Evolutionary conservation across 2,113 vertebrate genomes (phyloP).

Genomic region (Ariopsis seemanni): DNA sequence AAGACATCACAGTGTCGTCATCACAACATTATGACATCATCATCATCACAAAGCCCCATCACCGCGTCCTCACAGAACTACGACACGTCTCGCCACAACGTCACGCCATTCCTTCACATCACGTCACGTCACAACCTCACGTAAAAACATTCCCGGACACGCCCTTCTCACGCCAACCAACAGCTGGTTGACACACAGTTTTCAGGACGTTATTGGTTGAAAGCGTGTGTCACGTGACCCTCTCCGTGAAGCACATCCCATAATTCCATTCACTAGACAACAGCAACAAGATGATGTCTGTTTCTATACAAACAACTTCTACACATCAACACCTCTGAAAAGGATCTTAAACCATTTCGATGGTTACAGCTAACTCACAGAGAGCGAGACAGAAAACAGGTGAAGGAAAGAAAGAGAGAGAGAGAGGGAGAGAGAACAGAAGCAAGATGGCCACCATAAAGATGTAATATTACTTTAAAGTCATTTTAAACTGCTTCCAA

Average conservation of each 20-base stretch:
- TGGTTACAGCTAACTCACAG: not conserved
- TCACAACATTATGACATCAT: not conserved
- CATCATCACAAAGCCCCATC: not conserved
- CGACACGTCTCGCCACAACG: too few relatives aligned
- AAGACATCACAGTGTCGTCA: not conserved
- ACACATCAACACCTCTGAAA: not conserved
- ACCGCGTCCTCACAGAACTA: not conserved
- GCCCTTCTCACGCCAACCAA: not conserved
- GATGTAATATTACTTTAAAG: constrained; percentile 5
- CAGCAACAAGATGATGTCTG: not conserved
- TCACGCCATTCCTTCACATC: not conserved
- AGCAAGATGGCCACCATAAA: constrained; percentile 5
- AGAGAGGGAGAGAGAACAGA: not conserved
- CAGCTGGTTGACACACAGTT: not conserved
- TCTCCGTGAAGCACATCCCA: not conserved
- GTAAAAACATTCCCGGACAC: not conserved
- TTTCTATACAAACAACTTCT: not conserved
- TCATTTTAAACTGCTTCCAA: constrained; percentile 11
- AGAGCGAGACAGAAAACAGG: not conserved
- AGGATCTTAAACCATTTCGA: not conserved
- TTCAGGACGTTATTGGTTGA: not conserved
- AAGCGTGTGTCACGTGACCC: not conserved
- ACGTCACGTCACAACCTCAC: not conserved
- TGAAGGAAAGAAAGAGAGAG: not conserved
- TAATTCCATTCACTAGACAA: not conserved